Conservation (phyloP, 2,888 invertebrate genomes). For the Lymantria dispar region DNA sequence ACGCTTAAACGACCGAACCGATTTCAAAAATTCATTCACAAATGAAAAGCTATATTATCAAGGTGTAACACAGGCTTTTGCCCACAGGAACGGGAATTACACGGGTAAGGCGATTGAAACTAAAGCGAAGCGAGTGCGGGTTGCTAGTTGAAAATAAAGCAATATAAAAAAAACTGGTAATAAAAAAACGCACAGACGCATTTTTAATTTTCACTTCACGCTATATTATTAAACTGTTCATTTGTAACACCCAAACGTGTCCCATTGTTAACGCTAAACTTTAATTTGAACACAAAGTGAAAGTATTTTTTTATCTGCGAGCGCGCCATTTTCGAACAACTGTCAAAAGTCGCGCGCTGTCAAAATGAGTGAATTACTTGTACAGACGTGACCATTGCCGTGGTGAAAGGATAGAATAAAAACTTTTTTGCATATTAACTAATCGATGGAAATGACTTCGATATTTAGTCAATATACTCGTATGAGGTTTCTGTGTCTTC, state of each 20-base stretch:
- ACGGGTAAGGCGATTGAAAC: too few species aligned
- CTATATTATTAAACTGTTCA: constrained; percentile 50
- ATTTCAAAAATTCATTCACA: too few species aligned
- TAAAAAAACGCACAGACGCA: background rate
- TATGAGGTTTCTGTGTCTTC: constrained; percentile 45
- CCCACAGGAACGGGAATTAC: too few species aligned
- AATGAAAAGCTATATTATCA: too few species aligned
- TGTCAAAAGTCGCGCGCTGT: constrained; percentile 48
- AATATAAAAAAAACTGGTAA: too few species aligned
- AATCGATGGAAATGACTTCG: constrained; percentile 31
- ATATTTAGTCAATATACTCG: constrained; percentile 21
- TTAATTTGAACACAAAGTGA: constrained; percentile 53
- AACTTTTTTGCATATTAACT: constrained; percentile 14
- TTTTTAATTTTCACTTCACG: constrained; percentile 59
- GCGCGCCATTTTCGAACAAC: constrained; percentile 43
- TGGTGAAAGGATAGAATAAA: constrained; percentile 39
- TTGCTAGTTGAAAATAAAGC: too few species aligned
- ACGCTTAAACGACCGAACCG: too few species aligned
- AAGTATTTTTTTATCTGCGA: constrained; percentile 51
- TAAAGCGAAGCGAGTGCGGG: too few species aligned
- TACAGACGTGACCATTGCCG: constrained; percentile 24
- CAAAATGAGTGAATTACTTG: constrained; percentile 37
- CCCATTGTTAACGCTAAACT: constrained; percentile 46
- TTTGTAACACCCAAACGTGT: constrained; percentile 58
- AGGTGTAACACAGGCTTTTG: too few species aligned